Conservation (phyloP, 2,113 vertebrate species). For the Syrmaticus mikado region DNA sequence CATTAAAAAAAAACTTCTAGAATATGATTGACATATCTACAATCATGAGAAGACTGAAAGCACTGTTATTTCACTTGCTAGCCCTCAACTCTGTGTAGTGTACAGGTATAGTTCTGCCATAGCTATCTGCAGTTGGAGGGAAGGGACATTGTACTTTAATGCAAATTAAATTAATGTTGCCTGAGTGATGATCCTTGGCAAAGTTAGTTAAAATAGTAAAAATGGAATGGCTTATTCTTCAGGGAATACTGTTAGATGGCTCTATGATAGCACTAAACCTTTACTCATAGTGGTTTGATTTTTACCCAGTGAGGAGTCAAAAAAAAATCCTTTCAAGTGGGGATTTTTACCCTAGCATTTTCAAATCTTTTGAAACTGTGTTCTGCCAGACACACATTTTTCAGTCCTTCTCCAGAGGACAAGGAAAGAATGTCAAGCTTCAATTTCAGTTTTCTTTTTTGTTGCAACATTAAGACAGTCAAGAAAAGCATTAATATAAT, state of each 20-base stretch:
- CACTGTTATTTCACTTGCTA: neutral
- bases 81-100: neutral
- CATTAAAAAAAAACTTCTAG: neutral
- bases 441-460: neutral
- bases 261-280: neutral
- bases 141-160: neutral
- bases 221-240: neutral
- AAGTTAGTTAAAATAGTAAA: neutral
- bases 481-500: neutral
- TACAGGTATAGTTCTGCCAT: neutral
- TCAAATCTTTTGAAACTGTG: neutral
- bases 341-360: neutral
- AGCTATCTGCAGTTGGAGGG: neutral
- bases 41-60: neutral
- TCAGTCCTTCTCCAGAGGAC: neutral
- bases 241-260: neutral
- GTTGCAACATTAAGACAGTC: neutral
- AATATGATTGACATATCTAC: neutral
- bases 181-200: neutral
- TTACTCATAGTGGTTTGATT: neutral
- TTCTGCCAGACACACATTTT: neutral
- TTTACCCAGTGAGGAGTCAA: neutral
- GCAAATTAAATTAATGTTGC: neutral
- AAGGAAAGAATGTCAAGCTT: neutral
- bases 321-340: neutral